phyloP scores from a whole-genome alignment of 2,113 vertebrate species.

The Myrmophylax atrothorax region DNA sequence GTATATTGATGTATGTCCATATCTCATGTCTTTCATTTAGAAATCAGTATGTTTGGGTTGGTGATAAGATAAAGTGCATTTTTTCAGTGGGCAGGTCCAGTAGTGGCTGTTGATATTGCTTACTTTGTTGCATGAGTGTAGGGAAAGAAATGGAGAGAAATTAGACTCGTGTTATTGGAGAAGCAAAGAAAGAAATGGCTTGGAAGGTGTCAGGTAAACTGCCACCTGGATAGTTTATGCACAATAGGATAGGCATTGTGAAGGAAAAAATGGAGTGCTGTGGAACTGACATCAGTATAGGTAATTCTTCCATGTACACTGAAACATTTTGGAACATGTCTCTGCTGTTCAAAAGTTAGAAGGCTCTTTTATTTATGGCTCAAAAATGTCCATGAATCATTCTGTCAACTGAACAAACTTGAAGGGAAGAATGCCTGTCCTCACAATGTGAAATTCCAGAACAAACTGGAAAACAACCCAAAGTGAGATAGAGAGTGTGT shows the following conservation, averaged over 20 bases:
- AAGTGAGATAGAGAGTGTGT: background rate
- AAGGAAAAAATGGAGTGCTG: background rate
- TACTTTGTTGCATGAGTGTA: background rate
- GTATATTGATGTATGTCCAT: background rate
- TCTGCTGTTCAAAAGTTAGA: background rate
- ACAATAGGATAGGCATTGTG: background rate
- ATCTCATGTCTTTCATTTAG: background rate
- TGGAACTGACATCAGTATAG: background rate
- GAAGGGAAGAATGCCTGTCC: conserved; percentile 3
- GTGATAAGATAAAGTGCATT: background rate
- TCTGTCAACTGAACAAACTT: conserved; percentile 14
- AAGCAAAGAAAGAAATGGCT: background rate
- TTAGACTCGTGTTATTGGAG: background rate
- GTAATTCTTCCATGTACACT: background rate
- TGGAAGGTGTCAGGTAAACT: background rate
- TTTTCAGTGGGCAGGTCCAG: background rate
- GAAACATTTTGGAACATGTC: conserved; percentile 12
- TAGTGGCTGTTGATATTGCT: background rate
- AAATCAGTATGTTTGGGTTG: background rate
- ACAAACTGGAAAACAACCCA: conserved; percentile 1
- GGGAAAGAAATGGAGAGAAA: background rate
- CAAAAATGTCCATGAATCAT: conserved; percentile 43
- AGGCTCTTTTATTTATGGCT: conserved; percentile 39
- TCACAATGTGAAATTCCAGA: conserved; percentile 26
- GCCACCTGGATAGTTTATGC: background rate